Evolutionary conservation across 2,888 invertebrate genomes (phyloP), one percentile per base, ranked within the genome.

Genomic region (Listrodromus nycthemerus): DNA sequence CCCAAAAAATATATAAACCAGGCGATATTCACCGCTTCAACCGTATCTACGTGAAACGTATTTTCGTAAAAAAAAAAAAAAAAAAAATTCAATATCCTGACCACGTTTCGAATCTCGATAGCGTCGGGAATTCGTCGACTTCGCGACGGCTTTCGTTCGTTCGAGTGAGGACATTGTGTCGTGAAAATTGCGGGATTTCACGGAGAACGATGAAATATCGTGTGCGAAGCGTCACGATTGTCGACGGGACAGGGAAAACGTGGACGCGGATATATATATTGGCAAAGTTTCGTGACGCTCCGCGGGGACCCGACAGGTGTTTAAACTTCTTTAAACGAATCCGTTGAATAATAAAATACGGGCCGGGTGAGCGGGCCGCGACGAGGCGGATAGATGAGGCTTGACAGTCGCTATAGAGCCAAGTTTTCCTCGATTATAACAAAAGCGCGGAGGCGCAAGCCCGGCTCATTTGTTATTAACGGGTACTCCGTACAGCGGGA

Each of bases 381-480:
- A 65, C 19, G 19, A 21, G 66, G 52, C 13, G 10, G 63, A 10
- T n/a, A 33, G 41, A 19, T 55, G 85, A 87, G 88, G 89, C 90
- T 91, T 91, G 92, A 92, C 91, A 89, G 91, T 91, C 89, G 90
- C 90, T 90, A 89, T 89, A 86, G 87, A 88, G 90, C 87, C 90
- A 88, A 91, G 89, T 91, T 90, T 90, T 90, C 70, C 87, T 89
- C 91, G 92, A 92, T 92, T 91, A 91, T 92, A 92, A 92, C 92
- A 92, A 92, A 91, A 92, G 91, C 89, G 89, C 88, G 88, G 90
- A 89, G 88, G 88, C 90, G 89, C 84, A 89, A 79, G 88, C 88
- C 73, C 84, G 86, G 87, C 90, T 93, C 93, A 93, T 93, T 92
- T 91, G 92, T 92, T 93, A 93, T 93, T 93, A 92, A 91, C 86